Evolutionary conservation across 2,888 invertebrate species (phyloP).

Genomic region (Cephus nigrinus): DNA sequence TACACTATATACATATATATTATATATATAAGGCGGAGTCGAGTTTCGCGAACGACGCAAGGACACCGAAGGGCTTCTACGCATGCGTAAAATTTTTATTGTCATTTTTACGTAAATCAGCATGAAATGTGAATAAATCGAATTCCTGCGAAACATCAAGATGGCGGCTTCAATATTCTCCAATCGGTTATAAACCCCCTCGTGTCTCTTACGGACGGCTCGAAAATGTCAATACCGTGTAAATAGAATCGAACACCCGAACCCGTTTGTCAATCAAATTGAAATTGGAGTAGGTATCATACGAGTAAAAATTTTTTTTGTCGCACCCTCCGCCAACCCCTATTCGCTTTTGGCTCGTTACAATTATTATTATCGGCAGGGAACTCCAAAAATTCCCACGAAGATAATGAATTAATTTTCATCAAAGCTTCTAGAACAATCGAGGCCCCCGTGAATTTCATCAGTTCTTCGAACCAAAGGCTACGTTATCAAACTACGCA

Average conservation of each 20-base stretch:
- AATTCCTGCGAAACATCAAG: not conserved
- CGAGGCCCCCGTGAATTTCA: not conserved
- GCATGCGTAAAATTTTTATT: not conserved
- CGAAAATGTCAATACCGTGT: not conserved
- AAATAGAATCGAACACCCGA: not conserved
- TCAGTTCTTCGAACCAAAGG: not conserved
- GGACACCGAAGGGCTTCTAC: not conserved
- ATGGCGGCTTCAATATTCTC: not conserved
- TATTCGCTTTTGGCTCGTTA: not conserved
- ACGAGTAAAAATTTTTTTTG: not conserved
- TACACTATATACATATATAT: not conserved
- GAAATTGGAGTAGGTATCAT: not conserved
- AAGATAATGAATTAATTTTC: not conserved
- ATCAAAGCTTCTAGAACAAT: not conserved
- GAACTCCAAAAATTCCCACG: not conserved
- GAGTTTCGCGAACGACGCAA: not conserved
- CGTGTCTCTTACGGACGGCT: not conserved
- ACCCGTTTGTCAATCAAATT: not conserved
- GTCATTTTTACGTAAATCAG: not conserved
- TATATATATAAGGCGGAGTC: not conserved
- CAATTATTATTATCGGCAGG: not conserved
- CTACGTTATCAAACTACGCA: not conserved
- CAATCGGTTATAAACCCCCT: not conserved
- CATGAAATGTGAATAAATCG: too few species aligned
- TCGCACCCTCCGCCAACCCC: not conserved